phyloP scores from a whole-genome alignment of 2,888 invertebrate genomes.

The Lysandra bellargus region DNA sequence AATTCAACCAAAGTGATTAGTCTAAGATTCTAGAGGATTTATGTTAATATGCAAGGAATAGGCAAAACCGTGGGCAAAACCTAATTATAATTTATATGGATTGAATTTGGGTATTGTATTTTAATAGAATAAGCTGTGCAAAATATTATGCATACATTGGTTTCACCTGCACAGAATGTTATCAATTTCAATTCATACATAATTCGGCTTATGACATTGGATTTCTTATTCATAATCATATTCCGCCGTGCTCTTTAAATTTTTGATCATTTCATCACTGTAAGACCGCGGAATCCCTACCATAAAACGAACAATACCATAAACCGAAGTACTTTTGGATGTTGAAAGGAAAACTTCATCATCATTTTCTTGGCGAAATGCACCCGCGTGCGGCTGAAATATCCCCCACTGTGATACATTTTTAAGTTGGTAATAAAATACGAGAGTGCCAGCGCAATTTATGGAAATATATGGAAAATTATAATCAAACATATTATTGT shows the following conservation, averaged over 20 bases:
- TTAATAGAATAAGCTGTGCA: no score
- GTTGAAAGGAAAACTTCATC: constrained; percentile 27
- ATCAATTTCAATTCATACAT: no score
- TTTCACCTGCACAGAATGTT: no score
- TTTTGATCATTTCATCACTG: constrained; percentile 2
- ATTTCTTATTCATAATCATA: not conserved
- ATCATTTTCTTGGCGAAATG: constrained; percentile 10
- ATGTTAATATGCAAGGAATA: no score
- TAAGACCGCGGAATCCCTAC: not conserved
- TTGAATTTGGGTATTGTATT: no score
- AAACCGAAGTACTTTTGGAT: constrained; percentile 21
- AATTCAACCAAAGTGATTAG: no score
- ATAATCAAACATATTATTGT: not conserved
- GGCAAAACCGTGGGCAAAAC: no score
- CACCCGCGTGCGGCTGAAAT: constrained; percentile 38
- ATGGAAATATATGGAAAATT: constrained; percentile 70
- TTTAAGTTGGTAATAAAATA: constrained; percentile 72
- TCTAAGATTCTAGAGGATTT: no score
- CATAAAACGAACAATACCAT: constrained; percentile 26
- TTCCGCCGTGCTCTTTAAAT: not conserved
- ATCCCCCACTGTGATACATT: constrained; percentile 62
- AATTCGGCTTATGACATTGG: not conserved
- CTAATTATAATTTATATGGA: no score
- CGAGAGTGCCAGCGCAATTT: constrained; percentile 62
- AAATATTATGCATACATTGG: no score